Conservation (phyloP, 1,140 invertebrate species). For the Liolophura sinensis region DNA sequence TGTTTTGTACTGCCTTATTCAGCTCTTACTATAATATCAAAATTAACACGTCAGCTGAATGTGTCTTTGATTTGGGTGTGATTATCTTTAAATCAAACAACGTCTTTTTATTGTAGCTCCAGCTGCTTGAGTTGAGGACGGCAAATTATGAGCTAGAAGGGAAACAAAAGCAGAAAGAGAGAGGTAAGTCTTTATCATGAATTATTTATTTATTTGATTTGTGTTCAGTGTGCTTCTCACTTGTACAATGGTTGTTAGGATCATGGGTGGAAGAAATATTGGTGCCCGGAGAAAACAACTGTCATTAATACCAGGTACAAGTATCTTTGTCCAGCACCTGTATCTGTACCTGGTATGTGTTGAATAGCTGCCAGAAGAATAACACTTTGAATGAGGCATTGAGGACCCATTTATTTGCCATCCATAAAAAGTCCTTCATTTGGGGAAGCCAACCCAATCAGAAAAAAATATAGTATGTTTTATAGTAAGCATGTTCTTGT, state of each 20-base stretch:
- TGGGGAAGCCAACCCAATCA: too few relatives aligned
- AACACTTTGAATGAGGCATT: too few relatives aligned
- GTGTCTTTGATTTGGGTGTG: neutral
- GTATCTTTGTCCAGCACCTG: neutral
- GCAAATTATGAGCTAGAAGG: conserved; percentile 61
- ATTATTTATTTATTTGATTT: conserved; percentile 2
- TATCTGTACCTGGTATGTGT: neutral
- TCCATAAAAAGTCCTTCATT: too few relatives aligned
- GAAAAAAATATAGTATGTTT: too few relatives aligned
- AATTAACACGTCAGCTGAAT: too few relatives aligned
- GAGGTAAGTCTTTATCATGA: conserved; percentile 40
- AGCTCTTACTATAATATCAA: too few relatives aligned
- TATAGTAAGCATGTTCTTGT: too few relatives aligned
- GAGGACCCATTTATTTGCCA: too few relatives aligned
- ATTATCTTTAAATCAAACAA: conserved; percentile 2
- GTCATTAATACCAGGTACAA: neutral
- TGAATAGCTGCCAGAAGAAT: neutral
- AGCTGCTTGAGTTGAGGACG: conserved; percentile 60
- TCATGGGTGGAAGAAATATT: too few relatives aligned
- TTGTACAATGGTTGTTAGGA: neutral
- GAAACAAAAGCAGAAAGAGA: conserved; percentile 53
- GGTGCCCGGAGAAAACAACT: neutral
- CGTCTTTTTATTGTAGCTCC: conserved; percentile 49
- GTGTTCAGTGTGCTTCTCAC: neutral
- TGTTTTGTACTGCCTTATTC: too few relatives aligned